Evolutionary conservation across 2,888 invertebrate species (phyloP).

Genomic region (Acleris laterana): DNA sequence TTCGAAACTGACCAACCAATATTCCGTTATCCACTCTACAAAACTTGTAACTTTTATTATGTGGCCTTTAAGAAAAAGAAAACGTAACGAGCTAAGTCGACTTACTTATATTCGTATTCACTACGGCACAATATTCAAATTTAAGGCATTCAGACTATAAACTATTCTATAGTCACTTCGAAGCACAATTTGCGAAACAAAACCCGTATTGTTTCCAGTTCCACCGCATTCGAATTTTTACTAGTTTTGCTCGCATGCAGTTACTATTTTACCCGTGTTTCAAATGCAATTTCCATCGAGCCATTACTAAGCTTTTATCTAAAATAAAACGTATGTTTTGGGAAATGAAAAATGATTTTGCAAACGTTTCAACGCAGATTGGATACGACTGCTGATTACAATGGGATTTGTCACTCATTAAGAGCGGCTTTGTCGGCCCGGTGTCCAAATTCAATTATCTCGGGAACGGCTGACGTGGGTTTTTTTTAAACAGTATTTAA

Average conservation of each 20-base stretch:
- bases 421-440: background rate
- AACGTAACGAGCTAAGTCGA: too few species aligned
- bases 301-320: constrained; percentile 7
- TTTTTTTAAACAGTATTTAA: too few species aligned
- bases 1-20: too few species aligned
- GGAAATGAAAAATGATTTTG: constrained; percentile 13
- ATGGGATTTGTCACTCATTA: constrained; percentile 15
- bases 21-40: too few species aligned
- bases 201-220: too few species aligned
- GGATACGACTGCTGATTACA: constrained; percentile 13
- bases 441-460: constrained; percentile 11
- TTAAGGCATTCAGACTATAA: too few species aligned
- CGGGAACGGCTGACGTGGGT: background rate
- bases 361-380: background rate
- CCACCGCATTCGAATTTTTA: background rate
- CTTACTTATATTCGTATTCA: too few species aligned
- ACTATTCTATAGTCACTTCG: too few species aligned
- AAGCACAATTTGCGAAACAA: too few species aligned
- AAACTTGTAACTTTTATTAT: too few species aligned
- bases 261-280: constrained; percentile 2
- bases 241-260: background rate
- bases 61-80: too few species aligned
- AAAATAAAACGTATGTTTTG: constrained; percentile 7
- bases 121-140: too few species aligned
- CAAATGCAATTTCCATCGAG: constrained; percentile 11